phyloP scores from a whole-genome alignment of 2,888 invertebrate species.

The Danaus chrysippus region DNA sequence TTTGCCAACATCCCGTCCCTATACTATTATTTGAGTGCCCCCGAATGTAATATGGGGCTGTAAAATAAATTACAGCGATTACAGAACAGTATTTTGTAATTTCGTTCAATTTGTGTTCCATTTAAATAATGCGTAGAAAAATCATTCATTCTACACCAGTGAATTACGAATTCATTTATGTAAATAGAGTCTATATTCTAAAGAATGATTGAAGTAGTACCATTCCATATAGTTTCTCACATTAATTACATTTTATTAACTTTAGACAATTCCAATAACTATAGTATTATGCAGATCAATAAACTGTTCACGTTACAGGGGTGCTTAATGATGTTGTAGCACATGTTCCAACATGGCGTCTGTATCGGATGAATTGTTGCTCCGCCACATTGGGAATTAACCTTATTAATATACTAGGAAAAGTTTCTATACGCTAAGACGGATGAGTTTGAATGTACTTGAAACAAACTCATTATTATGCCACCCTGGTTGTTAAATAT shows the following conservation, averaged over 20 bases:
- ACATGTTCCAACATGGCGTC: constrained; percentile 35
- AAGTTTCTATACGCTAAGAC: background rate
- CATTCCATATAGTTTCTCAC: no score
- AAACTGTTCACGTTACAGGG: constrained; percentile 33
- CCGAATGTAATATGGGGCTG: constrained; percentile 30
- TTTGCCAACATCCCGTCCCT: constrained; percentile 36
- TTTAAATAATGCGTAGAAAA: background rate
- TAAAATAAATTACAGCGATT: constrained; percentile 27
- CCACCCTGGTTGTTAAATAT: background rate
- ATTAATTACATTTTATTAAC: background rate
- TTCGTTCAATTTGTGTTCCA: constrained; percentile 8
- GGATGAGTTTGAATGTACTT: background rate
- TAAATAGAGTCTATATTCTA: no score
- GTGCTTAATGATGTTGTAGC: constrained; percentile 35
- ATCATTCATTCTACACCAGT: background rate
- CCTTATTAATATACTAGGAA: constrained; percentile 18
- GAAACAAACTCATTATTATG: background rate
- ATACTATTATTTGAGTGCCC: constrained; percentile 46
- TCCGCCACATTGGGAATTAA: constrained; percentile 24
- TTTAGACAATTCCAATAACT: background rate
- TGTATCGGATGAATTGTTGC: constrained; percentile 24
- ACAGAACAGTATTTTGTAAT: constrained; percentile 18
- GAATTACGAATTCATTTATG: background rate
- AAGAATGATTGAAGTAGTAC: no score
- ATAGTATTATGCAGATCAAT: constrained; percentile 31